A percentile compares a stretch with the other conserved stretches of the same genome.
phyloP scores from a whole-genome alignment of 2,888 invertebrate genomes.

The Dascillus cervinus region DNA sequence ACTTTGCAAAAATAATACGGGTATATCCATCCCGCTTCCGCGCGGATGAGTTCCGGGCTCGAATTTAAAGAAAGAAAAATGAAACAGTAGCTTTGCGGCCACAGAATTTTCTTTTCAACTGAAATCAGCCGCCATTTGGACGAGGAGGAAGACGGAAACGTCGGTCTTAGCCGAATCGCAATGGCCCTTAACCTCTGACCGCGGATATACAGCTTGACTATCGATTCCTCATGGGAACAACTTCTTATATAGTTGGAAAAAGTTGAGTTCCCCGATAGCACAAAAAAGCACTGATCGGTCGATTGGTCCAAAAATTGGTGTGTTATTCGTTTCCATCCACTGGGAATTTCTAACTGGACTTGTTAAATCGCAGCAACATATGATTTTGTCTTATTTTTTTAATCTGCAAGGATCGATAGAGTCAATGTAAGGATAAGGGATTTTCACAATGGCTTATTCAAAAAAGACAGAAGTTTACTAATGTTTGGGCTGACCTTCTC shows the following conservation, averaged over 20 bases:
- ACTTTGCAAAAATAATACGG: slow-evolving; percentile 11
- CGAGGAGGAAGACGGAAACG: slow-evolving; percentile 23
- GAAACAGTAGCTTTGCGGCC: slow-evolving; percentile 12
- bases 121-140: slow-evolving; percentile 15
- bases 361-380: slow-evolving; percentile 18
- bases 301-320: slow-evolving; percentile 39
- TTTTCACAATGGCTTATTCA: no score
- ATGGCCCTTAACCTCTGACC: slow-evolving; percentile 35
- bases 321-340: slow-evolving; percentile 37
- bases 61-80: slow-evolving; percentile 16
- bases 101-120: no score
- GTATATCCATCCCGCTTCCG: slow-evolving; percentile 15
- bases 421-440: no score
- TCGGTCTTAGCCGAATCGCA: slow-evolving; percentile 30
- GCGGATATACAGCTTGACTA: slow-evolving; percentile 31
- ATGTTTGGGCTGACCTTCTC: no score
- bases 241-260: slow-evolving; percentile 35
- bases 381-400: no score
- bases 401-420: no score
- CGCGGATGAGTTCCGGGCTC: slow-evolving; percentile 13
- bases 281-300: slow-evolving; percentile 36
- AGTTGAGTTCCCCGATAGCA: slow-evolving; percentile 27
- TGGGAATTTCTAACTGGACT: slow-evolving; percentile 26
- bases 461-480: no score
- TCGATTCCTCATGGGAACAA: slow-evolving; percentile 37